Evolutionary conservation across 2,888 invertebrate species (phyloP).

Genomic region (Iphiclides podalirius): DNA sequence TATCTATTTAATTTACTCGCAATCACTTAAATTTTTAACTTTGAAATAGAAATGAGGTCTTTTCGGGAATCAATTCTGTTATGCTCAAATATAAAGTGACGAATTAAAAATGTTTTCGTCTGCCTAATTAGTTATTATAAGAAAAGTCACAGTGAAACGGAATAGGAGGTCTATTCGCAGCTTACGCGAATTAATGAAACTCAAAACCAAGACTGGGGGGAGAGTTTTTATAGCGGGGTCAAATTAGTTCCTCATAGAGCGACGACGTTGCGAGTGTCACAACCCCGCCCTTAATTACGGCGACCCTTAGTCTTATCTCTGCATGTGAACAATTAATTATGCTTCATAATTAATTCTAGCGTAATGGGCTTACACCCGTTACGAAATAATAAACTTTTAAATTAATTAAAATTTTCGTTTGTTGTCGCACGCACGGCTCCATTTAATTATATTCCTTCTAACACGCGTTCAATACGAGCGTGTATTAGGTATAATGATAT

Average conservation of each 20-base stretch:
- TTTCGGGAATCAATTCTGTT: too few species aligned
- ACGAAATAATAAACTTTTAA: conserved; percentile 51
- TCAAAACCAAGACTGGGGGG: conserved; percentile 24
- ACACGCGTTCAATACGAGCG: too few species aligned
- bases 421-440: conserved; percentile 9
- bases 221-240: conserved; percentile 47
- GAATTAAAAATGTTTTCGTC: too few species aligned
- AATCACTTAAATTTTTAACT: too few species aligned
- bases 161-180: too few species aligned
- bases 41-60: too few species aligned
- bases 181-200: conserved; percentile 21
- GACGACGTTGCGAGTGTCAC: conserved; percentile 43
- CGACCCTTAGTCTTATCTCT: conserved; percentile 52
- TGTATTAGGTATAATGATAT: too few species aligned
- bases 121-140: too few species aligned
- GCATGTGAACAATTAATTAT: conserved; percentile 64
- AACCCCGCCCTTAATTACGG: conserved; percentile 46
- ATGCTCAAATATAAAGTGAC: too few species aligned
- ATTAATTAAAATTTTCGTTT: conserved; percentile 47
- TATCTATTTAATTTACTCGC: too few species aligned
- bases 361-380: conserved; percentile 46
- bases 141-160: too few species aligned
- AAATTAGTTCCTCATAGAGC: conserved; percentile 60
- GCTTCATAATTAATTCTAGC: conserved; percentile 60
- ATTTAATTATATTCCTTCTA: conserved; percentile 14